phyloP scores from a whole-genome alignment of 2,113 vertebrate species.

The zebrafish (Danio rerio) region GRCz12tu NC_133191.1:20208501-20209000 shows the following conservation, averaged over 20 bases:
- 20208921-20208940: conserved; percentile 43
- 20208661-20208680: too few relatives aligned
- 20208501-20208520: too few relatives aligned
- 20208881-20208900: neutral
- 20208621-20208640: too few relatives aligned
- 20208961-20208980: conserved; percentile 52
- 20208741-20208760: neutral
- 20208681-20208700: too few relatives aligned
- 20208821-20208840: conserved; percentile 44
- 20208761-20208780: neutral
- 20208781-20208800: neutral
- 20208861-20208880: neutral
- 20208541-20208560: too few relatives aligned
- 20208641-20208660: too few relatives aligned
- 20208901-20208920: conserved; percentile 13
- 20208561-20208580: too few relatives aligned
- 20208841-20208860: neutral
- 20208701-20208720: neutral
- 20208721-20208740: neutral
- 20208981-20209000: conserved; percentile 57
- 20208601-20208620: too few relatives aligned
- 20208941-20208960: conserved; percentile 40
- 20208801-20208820: conserved; percentile 10
- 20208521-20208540: too few relatives aligned
- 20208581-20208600: too few relatives aligned